Base-by-base conservation (phyloP, 2,888 invertebrate genomes). In the Meandrusa payeni region DNA sequence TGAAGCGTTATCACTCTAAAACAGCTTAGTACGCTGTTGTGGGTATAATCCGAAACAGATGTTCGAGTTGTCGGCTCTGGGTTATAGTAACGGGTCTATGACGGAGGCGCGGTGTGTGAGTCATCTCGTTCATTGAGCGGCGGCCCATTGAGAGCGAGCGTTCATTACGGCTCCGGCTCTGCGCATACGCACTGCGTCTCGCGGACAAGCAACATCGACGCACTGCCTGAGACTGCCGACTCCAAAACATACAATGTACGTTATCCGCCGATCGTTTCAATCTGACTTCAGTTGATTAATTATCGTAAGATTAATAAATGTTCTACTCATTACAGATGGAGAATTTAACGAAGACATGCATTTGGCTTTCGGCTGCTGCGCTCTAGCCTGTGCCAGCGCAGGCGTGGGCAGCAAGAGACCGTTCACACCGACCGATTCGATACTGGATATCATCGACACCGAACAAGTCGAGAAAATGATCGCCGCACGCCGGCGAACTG, bases 391-490 rank as follows among this genome's bases (percentile, higher is more conserved):
- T 51, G 80, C 73, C 40, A 69, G 76, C 48, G 81, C 77, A 32
- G 86, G 83, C 13, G 85, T 80, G 32, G 75, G 80, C 32, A 68
- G 64, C 47, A 70, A 86, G 51, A 74, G 81, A 54, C 76, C 66
- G 37, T 82, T 67, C 72, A 78, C 62, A 64, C 63, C 86, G 40
- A 81, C 87, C 52, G 90, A 90, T 61, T 91, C 91, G 7, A 91
- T 91, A 51, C 72, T 91, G 59, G 91, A 91, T 59, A 89, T 91
- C 49, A 90, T 91, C 54, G 89, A 91, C 57, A 90, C 89, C 31
- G 87, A 90, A 59, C 88, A 90, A 68, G 91, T 91, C 5, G 89
- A 90, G 57, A 76, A 87, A 48, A 68, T 90, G 50, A 67, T 90
- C 13, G 89, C 89, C 5, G 89, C 89, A 50, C 70, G 89, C 41